Conservation (phyloP, 2,113 vertebrate species). For the Lathamus discolor region DNA sequence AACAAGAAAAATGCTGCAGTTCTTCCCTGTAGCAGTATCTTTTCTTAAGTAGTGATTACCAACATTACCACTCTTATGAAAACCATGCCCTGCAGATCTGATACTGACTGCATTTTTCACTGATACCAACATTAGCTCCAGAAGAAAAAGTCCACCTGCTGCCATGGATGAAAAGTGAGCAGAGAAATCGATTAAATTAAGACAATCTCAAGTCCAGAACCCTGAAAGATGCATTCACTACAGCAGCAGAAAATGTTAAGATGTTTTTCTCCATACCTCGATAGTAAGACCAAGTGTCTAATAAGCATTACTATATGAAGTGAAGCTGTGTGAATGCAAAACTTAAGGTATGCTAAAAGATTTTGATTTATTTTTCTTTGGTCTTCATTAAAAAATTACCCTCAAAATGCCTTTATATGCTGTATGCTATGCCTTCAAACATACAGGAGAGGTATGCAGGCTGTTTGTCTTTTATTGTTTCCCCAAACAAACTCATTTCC, state of each 20-base stretch:
- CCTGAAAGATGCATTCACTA: not conserved
- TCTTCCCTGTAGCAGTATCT: not conserved
- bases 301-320: not conserved
- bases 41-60: not conserved
- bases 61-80: not conserved
- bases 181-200: not conserved
- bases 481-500: slow-evolving; percentile 40
- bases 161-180: not conserved
- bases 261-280: not conserved
- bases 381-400: not conserved
- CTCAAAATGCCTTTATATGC: not conserved
- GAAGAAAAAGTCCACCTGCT: not conserved
- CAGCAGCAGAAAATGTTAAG: not conserved
- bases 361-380: not conserved
- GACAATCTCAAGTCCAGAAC: not conserved
- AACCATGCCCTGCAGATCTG: not conserved
- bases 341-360: not conserved
- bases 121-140: not conserved
- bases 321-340: not conserved
- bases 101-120: not conserved
- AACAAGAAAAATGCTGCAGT: not conserved
- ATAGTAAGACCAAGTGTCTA: not conserved
- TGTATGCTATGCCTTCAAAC: not conserved
- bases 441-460: not conserved
- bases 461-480: not conserved